phyloP scores from a whole-genome alignment of 2,888 invertebrate species.

The Celastrina argiolus region DNA sequence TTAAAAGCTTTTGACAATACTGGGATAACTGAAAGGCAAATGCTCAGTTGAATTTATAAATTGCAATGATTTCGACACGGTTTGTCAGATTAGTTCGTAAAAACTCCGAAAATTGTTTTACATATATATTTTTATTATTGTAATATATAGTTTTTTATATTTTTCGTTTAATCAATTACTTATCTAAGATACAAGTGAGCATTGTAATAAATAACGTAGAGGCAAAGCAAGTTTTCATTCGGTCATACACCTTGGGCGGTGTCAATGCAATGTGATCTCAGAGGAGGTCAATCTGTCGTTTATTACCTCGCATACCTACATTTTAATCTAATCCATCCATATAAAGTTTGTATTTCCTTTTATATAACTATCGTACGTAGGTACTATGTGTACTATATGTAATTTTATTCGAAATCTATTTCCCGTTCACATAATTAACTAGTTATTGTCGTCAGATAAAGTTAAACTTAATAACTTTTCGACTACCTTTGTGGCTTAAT shows the following conservation, averaged over 20 bases:
- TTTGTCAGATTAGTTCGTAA: no score
- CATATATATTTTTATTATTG: no score
- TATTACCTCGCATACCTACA: background rate
- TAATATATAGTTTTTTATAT: no score
- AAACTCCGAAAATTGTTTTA: no score
- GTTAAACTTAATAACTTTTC: no score
- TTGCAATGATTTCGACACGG: no score
- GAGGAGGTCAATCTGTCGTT: background rate
- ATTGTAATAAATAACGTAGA: background rate
- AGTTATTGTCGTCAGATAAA: no score
- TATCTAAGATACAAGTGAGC: no score
- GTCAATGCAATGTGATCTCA: background rate
- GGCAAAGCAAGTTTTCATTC: background rate
- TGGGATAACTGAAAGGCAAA: no score
- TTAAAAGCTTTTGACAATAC: background rate
- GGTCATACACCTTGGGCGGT: slow-evolving; percentile 4
- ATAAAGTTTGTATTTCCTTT: background rate
- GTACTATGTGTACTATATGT: background rate
- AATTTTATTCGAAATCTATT: background rate
- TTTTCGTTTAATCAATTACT: no score
- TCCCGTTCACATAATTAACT: background rate
- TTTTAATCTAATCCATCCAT: slow-evolving; percentile 5
- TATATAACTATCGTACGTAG: background rate
- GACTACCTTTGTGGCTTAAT: no score
- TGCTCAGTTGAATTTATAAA: no score